phyloP scores from a whole-genome alignment of 2,797 vertebrate genomes.

The Peromyscus melanophrys region DNA sequence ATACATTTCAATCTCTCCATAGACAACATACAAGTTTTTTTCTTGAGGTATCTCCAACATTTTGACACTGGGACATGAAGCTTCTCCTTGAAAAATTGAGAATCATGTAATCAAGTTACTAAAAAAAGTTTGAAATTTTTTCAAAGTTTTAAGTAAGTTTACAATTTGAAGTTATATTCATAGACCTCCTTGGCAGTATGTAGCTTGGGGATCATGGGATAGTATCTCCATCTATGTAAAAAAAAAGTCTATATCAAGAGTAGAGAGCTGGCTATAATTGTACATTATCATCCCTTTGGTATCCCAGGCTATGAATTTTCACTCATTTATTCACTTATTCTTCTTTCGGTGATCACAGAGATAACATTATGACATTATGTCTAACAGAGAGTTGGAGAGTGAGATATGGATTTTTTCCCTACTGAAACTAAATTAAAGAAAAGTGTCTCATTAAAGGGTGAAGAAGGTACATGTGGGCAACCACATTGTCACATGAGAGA shows the following conservation, averaged over 20 bases:
- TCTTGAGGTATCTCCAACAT: not conserved
- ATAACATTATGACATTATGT: conserved; percentile 3
- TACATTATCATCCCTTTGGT: not conserved
- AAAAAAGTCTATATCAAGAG: not conserved
- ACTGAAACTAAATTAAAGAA: not conserved
- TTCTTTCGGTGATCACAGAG: not conserved
- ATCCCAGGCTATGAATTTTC: not conserved
- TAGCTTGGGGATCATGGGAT: not conserved
- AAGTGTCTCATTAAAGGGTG: not conserved
- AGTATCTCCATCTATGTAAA: not conserved
- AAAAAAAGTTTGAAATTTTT: not conserved
- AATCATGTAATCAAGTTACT: not conserved
- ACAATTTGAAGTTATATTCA: not conserved
- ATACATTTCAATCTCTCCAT: not conserved
- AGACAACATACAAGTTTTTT: not conserved
- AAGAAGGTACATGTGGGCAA: rapidly evolving
- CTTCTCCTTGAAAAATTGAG: not conserved
- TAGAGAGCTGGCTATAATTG: not conserved
- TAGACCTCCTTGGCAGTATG: not conserved
- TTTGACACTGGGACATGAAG: not conserved
- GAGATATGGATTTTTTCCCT: not conserved
- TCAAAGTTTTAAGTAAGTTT: not conserved
- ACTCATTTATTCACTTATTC: conserved; percentile 27
- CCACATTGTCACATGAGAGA: not conserved
- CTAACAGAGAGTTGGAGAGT: not conserved